These are phyloP conservation scores for Diarsia rubi DNA, from an alignment of 2,888 invertebrate species.

Conservation along the genomic window DNA sequence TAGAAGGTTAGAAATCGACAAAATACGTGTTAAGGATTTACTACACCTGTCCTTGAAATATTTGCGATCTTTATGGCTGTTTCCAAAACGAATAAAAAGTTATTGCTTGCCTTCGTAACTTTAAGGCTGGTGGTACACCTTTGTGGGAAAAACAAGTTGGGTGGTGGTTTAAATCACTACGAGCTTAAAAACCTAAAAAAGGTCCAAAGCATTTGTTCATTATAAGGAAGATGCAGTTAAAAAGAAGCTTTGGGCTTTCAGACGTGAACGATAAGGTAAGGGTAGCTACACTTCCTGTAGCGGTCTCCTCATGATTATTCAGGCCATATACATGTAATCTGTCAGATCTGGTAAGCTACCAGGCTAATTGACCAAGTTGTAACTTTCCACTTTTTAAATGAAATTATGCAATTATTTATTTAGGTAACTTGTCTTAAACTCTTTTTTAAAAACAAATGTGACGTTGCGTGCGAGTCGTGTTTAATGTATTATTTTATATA, in stretches of 20 bases:
- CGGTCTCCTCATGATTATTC: background rate
- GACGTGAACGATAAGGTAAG: background rate
- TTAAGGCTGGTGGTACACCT: slow-evolving; percentile 18
- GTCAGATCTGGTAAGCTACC: background rate
- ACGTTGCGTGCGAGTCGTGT: background rate
- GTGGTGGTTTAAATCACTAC: background rate
- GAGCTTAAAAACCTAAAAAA: background rate
- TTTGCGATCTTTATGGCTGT: slow-evolving; percentile 51
- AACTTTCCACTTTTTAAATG: background rate
- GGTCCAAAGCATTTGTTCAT: background rate
- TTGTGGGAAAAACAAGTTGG: slow-evolving; percentile 2
- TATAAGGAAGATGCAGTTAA: background rate
- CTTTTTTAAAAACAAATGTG: background rate
- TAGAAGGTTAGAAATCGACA: slow-evolving; percentile 38
- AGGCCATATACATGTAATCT: background rate
- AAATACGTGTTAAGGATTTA: slow-evolving; percentile 60
- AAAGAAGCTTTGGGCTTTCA: background rate
- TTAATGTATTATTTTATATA: background rate
- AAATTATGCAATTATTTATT: background rate
- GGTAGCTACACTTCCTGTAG: background rate
- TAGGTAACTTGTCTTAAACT: background rate
- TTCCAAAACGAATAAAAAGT: slow-evolving; percentile 52
- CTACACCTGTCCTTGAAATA: slow-evolving; percentile 56
- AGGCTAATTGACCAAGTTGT: background rate
- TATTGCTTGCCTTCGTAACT: slow-evolving; percentile 41